A percentile compares a stretch with the other conserved stretches of the same genome.
Evolutionary conservation across 2,888 invertebrate species (phyloP).

Genomic region (Sarcophaga rosellei): DNA sequence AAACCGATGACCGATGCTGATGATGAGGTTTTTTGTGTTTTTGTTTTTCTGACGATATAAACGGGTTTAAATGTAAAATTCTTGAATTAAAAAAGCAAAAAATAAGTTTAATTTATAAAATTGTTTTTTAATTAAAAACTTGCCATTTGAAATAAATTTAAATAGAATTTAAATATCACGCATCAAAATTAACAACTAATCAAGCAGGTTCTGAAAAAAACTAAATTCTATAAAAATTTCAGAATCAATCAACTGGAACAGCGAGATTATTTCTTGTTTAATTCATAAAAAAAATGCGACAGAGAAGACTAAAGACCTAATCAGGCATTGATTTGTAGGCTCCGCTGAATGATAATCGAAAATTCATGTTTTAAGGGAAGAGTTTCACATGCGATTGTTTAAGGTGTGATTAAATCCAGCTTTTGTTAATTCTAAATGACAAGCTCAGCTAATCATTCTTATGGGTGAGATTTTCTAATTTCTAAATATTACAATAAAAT

Average conservation of each 20-base stretch:
- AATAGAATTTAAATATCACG: neutral
- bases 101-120: neutral
- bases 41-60: neutral
- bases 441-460: too few relatives aligned
- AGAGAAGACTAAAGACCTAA: neutral
- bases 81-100: neutral
- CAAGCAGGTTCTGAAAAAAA: neutral
- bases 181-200: neutral
- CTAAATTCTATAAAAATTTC: neutral
- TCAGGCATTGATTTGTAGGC: conserved; percentile 37
- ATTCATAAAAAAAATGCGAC: neutral
- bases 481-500: too few relatives aligned
- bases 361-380: neutral
- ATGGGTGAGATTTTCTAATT: too few relatives aligned
- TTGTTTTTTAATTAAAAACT: conserved; percentile 33
- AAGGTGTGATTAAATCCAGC: neutral
- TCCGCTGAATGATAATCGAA: neutral
- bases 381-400: neutral
- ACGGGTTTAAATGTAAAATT: conserved; percentile 17
- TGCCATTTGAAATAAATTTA: conserved; percentile 11
- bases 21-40: neutral
- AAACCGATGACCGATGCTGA: neutral
- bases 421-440: too few relatives aligned
- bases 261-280: conserved; percentile 17
- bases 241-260: conserved; percentile 41